Evolutionary conservation across 2,888 invertebrate genomes (phyloP).

Genomic region (Chrysina gloriosa): DNA sequence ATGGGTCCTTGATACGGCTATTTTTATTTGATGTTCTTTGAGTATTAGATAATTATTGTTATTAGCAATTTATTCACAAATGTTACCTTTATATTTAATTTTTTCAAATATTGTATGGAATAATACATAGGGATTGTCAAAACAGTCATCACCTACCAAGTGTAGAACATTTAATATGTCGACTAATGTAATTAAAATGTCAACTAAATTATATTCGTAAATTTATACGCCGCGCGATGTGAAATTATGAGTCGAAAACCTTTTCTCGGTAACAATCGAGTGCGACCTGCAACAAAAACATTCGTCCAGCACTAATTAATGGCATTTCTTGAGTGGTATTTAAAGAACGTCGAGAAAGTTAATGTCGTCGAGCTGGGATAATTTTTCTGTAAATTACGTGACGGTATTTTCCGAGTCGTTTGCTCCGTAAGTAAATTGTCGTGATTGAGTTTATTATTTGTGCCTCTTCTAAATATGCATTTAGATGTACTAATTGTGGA

Average conservation of each 20-base stretch:
- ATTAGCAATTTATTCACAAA: neutral
- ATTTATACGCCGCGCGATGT: slow-evolving; percentile 9
- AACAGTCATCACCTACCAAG: slow-evolving; percentile 5
- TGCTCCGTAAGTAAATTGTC: slow-evolving; percentile 4
- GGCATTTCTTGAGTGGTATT: slow-evolving; percentile 29
- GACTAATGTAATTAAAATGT: slow-evolving; percentile 22
- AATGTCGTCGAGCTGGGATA: slow-evolving; percentile 24
- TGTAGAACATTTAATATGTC: slow-evolving; percentile 12
- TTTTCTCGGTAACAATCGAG: slow-evolving; percentile 17
- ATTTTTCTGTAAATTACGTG: slow-evolving; percentile 34
- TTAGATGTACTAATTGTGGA: neutral
- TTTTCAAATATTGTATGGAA: neutral
- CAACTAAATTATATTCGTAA: neutral
- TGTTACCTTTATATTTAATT: neutral
- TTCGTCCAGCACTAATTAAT: slow-evolving; percentile 26
- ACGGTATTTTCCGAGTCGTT: slow-evolving; percentile 19
- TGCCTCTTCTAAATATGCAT: slow-evolving; percentile 5
- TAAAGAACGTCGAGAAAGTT: slow-evolving; percentile 23
- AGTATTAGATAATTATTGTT: no score
- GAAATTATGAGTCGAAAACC: slow-evolving; percentile 12
- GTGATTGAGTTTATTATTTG: neutral
- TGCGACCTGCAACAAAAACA: slow-evolving; percentile 22
- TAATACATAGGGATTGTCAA: neutral
- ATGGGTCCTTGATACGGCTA: no score
- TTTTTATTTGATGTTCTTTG: no score